These are phyloP conservation scores for Trematocara marginatum DNA, from an alignment of 2,113 vertebrate species.

Conservation along the genomic window DNA sequence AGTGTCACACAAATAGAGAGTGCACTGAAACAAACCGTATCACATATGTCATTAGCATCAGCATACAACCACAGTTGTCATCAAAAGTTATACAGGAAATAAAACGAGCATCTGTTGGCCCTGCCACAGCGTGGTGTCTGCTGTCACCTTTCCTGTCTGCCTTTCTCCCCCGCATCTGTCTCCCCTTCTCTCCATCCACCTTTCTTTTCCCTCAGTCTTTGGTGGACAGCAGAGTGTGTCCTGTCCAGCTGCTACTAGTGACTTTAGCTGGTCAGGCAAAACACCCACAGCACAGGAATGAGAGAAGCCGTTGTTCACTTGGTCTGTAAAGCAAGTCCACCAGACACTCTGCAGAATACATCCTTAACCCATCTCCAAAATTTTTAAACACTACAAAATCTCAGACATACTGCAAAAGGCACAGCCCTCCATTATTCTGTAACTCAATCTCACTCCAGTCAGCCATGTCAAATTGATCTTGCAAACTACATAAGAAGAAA, in stretches of 20 bases:
- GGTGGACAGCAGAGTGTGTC: background rate
- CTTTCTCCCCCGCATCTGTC: constrained; percentile 1
- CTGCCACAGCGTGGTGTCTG: constrained; percentile 1
- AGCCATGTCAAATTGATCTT: background rate
- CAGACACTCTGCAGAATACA: constrained; percentile 1
- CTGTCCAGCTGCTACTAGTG: constrained; percentile 27
- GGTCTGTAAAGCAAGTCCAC: constrained; percentile 18
- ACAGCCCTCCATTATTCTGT: background rate
- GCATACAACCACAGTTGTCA: background rate
- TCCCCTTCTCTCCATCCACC: background rate
- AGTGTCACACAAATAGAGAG: background rate
- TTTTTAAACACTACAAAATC: background rate
- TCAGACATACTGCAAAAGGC: background rate
- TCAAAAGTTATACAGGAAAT: background rate
- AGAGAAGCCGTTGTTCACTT: constrained; percentile 34
- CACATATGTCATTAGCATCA: constrained; percentile 13
- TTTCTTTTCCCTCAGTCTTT: background rate
- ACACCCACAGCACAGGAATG: constrained; percentile 38
- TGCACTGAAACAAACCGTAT: background rate
- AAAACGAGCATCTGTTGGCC: background rate
- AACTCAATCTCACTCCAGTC: background rate
- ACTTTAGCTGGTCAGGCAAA: constrained; percentile 16
- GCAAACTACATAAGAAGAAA: background rate
- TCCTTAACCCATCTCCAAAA: background rate
- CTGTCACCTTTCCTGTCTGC: constrained; percentile 35